phyloP scores from a whole-genome alignment of 2,888 invertebrate genomes.

The Gastracanthus pulcherrimus region DNA sequence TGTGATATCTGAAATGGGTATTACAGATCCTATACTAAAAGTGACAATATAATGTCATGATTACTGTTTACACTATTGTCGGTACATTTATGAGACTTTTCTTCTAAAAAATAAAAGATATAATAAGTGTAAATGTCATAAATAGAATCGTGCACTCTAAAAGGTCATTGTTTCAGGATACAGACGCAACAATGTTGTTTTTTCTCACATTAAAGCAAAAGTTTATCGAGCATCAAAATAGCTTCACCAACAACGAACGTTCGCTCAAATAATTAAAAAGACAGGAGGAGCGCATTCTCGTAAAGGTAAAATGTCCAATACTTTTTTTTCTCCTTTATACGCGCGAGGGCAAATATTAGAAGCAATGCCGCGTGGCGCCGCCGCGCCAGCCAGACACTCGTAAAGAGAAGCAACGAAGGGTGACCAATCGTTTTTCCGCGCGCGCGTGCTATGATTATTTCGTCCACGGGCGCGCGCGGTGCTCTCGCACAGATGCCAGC shows the following conservation, averaged over 20 bases:
- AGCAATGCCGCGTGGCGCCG: background rate
- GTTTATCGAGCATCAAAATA: slow-evolving; percentile 19
- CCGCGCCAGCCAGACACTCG: background rate
- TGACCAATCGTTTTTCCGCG: slow-evolving; percentile 53
- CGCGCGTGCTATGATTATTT: slow-evolving; percentile 49
- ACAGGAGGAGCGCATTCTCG: background rate
- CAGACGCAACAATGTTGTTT: background rate
- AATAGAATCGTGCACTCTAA: too few relatives aligned
- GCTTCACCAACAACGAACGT: slow-evolving; percentile 1
- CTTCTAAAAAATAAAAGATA: too few relatives aligned
- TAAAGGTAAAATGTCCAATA: slow-evolving; percentile 21
- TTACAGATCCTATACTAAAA: too few relatives aligned
- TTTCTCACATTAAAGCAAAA: background rate
- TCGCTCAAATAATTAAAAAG: slow-evolving; percentile 26
- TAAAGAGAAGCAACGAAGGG: slow-evolving; percentile 46
- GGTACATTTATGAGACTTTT: too few relatives aligned
- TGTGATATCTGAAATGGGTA: too few relatives aligned
- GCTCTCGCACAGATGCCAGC: background rate
- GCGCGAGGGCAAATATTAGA: background rate
- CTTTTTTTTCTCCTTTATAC: background rate
- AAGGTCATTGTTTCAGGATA: background rate
- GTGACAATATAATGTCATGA: too few relatives aligned
- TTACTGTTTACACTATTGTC: too few relatives aligned
- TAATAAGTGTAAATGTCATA: too few relatives aligned
- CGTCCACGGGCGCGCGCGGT: background rate